Base-by-base conservation (phyloP, 2,888 invertebrate species). In the Sialis fuliginosa region DNA sequence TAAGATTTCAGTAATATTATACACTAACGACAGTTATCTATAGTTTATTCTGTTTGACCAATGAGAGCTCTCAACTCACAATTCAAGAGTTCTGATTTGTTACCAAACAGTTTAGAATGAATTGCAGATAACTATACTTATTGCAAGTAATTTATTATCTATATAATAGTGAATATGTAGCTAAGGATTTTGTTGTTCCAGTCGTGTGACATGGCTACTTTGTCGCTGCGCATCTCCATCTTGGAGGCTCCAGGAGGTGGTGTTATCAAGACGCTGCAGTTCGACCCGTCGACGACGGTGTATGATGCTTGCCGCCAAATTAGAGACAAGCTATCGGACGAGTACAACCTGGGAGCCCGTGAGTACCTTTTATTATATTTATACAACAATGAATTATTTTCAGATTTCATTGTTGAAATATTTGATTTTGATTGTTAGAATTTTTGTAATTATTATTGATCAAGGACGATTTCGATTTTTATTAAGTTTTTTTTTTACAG, bases 241-340 rank as follows among this genome's bases (percentile, higher is more conserved):
- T 84, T 88, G 62, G 78, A 79, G 60, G 72, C 73, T 61, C 42
- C 42, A 22, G 81, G 82, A 60, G 83, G 83, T 57, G 83, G 86
- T 65, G 88, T 91, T 60, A 90, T 90, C 62, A 97, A 97, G 75
- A 95, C 92, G 56, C 93, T 98, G 73, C 93, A 96, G 69, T 97
- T 97, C 68, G 92, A 95, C 67, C 91, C 95, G 37, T 81, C 88
- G 60, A 93, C 88, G 52, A 82, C 90, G 50, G 88, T 96, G 47
- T 93, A 88, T 71, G 96, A 97, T 68, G 93, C 95, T 44, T 96
- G 96, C 68, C 79, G 84, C 61, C 80, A 92, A 62, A 95, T 97
- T 60, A 71, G 95, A 52, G 96, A 97, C 67, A 95, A 96, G 71
- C 84, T 95, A 52, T 75, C 87, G 8, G 93, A 96, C 65, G 47